A percentile compares a stretch with the other conserved stretches of the same genome.
Conservation (phyloP, 2,888 invertebrate species). For the Drymonia ruficornis region DNA sequence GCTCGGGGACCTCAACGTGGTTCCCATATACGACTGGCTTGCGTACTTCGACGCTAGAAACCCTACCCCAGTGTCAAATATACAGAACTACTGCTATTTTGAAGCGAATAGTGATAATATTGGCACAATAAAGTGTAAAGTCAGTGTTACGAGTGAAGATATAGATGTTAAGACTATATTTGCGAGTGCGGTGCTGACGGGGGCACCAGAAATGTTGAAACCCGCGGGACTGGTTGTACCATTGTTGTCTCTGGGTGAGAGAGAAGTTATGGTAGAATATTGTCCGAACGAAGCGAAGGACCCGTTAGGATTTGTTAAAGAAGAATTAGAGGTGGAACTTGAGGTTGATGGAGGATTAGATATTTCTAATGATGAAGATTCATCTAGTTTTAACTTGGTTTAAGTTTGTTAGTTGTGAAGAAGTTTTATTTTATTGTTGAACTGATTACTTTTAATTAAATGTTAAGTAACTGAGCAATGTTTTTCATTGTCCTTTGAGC, state of each 20-base stretch:
- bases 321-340: background rate
- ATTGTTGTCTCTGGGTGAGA: no score
- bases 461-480: no score
- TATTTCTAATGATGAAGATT: no score
- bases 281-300: background rate
- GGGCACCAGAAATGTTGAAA: background rate
- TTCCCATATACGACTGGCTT: background rate
- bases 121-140: background rate
- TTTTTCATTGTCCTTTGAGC: no score
- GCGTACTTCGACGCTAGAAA: background rate
- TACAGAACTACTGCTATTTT: background rate
- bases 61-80: background rate
- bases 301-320: background rate
- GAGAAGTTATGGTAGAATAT: background rate
- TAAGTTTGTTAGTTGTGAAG: no score
- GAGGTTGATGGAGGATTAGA: background rate
- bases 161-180: no score
- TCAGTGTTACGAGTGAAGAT: background rate
- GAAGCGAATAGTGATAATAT: background rate
- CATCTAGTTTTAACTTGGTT: no score
- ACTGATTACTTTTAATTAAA: no score
- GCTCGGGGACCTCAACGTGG: background rate
- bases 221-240: no score
- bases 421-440: no score
- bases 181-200: background rate